These are phyloP conservation scores for Drosophila quinaria DNA, from an alignment of 2,888 invertebrate species.

Conservation along the genomic window DNA sequence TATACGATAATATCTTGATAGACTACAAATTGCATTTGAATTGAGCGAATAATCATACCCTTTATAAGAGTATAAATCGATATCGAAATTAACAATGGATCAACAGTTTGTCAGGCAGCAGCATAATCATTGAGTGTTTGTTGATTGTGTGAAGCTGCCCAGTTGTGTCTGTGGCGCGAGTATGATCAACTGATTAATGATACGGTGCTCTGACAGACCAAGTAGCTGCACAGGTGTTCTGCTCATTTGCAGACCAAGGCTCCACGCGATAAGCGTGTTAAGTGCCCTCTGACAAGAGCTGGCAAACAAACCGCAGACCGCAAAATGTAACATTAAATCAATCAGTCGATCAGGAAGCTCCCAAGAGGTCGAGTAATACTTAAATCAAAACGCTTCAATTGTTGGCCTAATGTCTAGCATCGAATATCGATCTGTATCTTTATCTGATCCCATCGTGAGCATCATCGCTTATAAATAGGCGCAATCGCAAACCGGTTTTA, in stretches of 20 bases:
- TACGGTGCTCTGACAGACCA: constrained; percentile 25
- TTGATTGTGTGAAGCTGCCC: constrained; percentile 11
- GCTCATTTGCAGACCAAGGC: constrained; percentile 42
- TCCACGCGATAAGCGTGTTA: constrained; percentile 20
- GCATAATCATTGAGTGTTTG: constrained; percentile 11
- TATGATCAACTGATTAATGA: constrained; percentile 48
- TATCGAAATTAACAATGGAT: constrained; percentile 21
- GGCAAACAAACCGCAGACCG: not conserved
- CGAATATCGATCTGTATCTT: constrained; percentile 2
- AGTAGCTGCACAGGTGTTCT: constrained; percentile 31
- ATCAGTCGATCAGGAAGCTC: constrained; percentile 35
- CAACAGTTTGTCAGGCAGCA: constrained; percentile 37
- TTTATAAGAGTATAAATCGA: constrained; percentile 10
- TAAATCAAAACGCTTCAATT: constrained; percentile 27
- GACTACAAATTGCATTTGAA: not conserved
- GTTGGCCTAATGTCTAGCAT: constrained; percentile 17
- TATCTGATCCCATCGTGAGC: constrained; percentile 25
- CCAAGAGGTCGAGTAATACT: constrained; percentile 8
- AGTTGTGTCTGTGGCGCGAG: constrained; percentile 9
- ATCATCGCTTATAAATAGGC: constrained; percentile 66
- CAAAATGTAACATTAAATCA: constrained; percentile 30
- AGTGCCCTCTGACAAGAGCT: constrained; percentile 18
- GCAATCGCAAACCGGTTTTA: constrained; percentile 45
- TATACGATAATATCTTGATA: no score
- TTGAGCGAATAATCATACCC: not conserved